Evolutionary conservation across 2,797 vertebrate genomes (phyloP).

Genomic region (Diplodus puntazzo): DNA sequence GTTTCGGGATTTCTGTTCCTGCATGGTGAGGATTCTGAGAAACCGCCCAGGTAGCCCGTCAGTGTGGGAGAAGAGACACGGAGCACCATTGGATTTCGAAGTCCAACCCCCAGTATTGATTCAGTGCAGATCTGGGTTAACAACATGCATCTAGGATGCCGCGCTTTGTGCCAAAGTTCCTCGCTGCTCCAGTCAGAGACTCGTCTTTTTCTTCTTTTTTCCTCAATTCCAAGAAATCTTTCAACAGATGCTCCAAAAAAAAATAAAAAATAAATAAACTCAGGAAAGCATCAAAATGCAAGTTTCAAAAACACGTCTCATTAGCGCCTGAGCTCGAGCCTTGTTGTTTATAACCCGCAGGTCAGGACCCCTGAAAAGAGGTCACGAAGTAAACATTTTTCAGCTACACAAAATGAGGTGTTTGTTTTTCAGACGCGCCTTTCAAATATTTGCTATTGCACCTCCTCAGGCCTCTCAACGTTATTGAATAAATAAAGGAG

Average conservation of each 20-base stretch:
- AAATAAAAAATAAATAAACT: conserved; percentile 4
- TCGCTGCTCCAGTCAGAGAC: conserved; percentile 26
- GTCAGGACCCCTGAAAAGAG: neutral
- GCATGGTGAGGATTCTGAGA: neutral
- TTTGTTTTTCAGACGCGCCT: neutral
- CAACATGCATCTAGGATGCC: conserved; percentile 43
- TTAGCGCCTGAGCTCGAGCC: neutral
- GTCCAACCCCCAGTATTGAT: conserved; percentile 51
- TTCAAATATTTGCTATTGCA: neutral
- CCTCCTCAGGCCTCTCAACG: neutral
- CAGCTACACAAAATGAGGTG: neutral
- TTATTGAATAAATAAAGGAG: conserved; percentile 1
- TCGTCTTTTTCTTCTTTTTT: neutral
- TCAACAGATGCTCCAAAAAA: conserved; percentile 9
- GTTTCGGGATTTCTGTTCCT: conserved; percentile 7
- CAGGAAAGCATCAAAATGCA: conserved; percentile 8
- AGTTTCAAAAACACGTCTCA: neutral
- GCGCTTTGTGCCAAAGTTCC: conserved; percentile 36
- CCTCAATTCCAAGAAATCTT: conserved; percentile 21
- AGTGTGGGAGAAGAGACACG: conserved; percentile 21
- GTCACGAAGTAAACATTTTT: neutral
- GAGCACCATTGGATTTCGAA: neutral
- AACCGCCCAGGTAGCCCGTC: conserved; percentile 13
- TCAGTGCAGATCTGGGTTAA: conserved; percentile 53
- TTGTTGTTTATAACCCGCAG: neutral